Conservation (phyloP, 2,888 invertebrate species). For the Clitarchus hookeri region DNA sequence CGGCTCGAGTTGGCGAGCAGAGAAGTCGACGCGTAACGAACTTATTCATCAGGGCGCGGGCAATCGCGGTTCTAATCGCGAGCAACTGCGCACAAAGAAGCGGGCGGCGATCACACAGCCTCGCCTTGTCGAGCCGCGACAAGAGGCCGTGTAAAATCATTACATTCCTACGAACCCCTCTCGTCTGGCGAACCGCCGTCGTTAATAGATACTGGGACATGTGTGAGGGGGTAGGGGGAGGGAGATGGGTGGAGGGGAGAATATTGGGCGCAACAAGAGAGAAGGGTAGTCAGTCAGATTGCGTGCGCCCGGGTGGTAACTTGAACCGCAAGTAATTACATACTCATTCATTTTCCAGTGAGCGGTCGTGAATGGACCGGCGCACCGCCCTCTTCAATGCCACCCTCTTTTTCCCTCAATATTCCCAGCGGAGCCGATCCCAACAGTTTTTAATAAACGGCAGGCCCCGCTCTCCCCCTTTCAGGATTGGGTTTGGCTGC, state of each 20-base stretch:
- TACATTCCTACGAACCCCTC: slow-evolving; percentile 1
- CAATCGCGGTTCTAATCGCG: neutral
- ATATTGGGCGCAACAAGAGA: too few species aligned
- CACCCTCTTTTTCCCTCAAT: neutral
- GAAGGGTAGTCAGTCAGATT: neutral
- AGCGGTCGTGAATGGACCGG: neutral
- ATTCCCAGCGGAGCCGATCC: slow-evolving; percentile 10
- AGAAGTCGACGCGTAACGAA: too few species aligned
- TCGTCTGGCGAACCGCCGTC: neutral
- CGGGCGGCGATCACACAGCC: neutral
- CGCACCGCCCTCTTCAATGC: neutral
- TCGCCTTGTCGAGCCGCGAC: neutral
- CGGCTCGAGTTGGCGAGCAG: too few species aligned
- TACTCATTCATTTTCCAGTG: slow-evolving; percentile 18
- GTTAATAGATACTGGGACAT: slow-evolving; percentile 12
- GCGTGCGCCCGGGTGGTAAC: slow-evolving; percentile 10
- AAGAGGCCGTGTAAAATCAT: neutral
- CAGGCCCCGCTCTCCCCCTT: neutral
- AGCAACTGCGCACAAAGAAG: neutral
- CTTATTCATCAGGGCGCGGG: too few species aligned
- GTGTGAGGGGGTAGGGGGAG: slow-evolving; percentile 10
- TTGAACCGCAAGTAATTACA: slow-evolving; percentile 27
- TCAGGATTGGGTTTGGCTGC: neutral
- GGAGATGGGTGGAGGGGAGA: too few species aligned
- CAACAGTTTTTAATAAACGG: slow-evolving; percentile 14